Evolutionary conservation across 2,113 vertebrate genomes (phyloP), one percentile per base, ranked within the genome.

Genomic region (Scalopus aquaticus): DNA sequence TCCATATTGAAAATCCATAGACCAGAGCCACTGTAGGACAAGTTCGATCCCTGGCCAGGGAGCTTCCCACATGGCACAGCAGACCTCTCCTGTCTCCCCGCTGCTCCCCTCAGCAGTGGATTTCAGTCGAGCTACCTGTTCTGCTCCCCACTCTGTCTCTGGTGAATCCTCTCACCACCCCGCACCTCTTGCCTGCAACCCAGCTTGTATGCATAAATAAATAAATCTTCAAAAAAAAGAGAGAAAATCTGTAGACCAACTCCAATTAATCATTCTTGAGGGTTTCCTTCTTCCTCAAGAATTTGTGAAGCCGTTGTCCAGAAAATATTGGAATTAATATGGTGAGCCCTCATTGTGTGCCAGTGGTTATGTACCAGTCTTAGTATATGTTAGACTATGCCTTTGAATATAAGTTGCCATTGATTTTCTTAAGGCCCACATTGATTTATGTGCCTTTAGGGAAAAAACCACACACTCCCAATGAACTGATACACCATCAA

Each of bases 341-440:
- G 9, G n/a, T 58, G 80, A 69, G 42, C 26, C 39, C n/a, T 92
- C 76, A 13, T 32, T 64, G 35, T 26, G 26, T 91, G 15, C 35
- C 56, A 54, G n/a, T n/a, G 51, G 20, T 44, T 62, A n/a, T 32
- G n/a, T 74, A n/a, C 84, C 76, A 83, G 42, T 89, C 7, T 93
- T 74, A 79, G 37, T 62, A 69, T 74, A 42, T 84, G 51, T 35
- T 62, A 79, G 28, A 51, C 13, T 83, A 70, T 74, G 49, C 54
- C 24, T 93, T 86, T 96, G 79, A 70, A 83, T 79, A 60, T 89
- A 89, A 89, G 24, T 76, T 83, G 26, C 64, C 58, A 37, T 46
- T 90, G 80, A 70, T 72, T 94, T 96, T 92, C 90, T 3, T 79
- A 88, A 90, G 65, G 62, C 37, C 32, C 16, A 2, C 46, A 20